A percentile compares a stretch with the other conserved stretches of the same genome.
Conservation (phyloP, 2,797 vertebrate genomes). For the Tiaroga cobitis region DNA sequence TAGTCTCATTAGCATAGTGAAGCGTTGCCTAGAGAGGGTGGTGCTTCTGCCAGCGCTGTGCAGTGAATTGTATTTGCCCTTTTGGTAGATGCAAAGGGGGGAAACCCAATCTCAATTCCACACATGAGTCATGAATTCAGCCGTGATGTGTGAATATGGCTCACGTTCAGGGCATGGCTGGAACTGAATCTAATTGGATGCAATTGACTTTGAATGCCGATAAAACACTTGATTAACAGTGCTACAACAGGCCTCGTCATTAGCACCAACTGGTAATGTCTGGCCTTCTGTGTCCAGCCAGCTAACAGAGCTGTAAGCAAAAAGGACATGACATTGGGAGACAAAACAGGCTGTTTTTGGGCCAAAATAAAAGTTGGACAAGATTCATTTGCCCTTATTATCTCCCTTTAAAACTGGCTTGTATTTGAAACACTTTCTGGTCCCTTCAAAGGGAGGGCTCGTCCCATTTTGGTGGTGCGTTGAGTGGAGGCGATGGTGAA, state of each 20-base stretch:
- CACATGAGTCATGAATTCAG: conserved; percentile 50
- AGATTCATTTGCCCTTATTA: conserved; percentile 24
- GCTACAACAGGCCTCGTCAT: conserved; percentile 37
- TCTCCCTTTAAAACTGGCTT: conserved; percentile 18
- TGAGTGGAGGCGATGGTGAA: conserved; percentile 34
- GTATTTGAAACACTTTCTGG: conserved; percentile 22
- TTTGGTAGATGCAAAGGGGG: conserved; percentile 46
- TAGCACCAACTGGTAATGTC: conserved; percentile 38
- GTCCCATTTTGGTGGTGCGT: conserved; percentile 18
- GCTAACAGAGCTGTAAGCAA: conserved; percentile 20
- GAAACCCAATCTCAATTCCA: conserved; percentile 47
- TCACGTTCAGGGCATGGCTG: conserved; percentile 43
- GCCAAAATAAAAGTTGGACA: conserved; percentile 25
- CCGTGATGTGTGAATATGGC: conserved; percentile 48
- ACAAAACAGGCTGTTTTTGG: background rate
- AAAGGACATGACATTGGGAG: conserved; percentile 26
- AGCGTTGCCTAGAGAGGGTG: conserved; percentile 72
- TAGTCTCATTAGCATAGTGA: conserved; percentile 73
- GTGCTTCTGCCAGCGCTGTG: conserved; percentile 51
- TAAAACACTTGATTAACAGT: conserved; percentile 47
- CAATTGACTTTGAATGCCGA: conserved; percentile 47
- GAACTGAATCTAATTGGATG: conserved; percentile 45
- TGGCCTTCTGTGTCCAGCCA: conserved; percentile 9
- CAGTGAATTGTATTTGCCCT: conserved; percentile 56
- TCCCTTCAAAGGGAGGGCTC: conserved; percentile 28